These are phyloP conservation scores for Caiman crocodilus DNA, from an alignment of 2,797 vertebrate genomes.

Conservation along the genomic window DNA sequence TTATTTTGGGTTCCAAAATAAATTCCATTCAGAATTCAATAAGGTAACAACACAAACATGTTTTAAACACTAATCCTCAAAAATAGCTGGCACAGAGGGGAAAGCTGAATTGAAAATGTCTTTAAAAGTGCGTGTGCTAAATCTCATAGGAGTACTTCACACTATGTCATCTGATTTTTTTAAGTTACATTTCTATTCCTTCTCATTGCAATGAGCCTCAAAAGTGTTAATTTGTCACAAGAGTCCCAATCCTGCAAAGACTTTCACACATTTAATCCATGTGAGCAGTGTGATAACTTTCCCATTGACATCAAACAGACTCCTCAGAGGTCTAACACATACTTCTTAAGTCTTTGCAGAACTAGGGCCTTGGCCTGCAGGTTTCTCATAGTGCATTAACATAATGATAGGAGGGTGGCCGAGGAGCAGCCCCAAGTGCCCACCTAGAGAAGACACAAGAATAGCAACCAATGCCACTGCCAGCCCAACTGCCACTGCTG, in stretches of 20 bases:
- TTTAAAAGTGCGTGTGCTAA: not conserved
- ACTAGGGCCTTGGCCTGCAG: not conserved
- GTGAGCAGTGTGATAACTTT: not conserved
- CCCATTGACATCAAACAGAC: not conserved
- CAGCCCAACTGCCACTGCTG: no score
- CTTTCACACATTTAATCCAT: fast-evolving
- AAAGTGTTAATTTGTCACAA: not conserved
- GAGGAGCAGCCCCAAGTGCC: no score
- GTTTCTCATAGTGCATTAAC: not conserved
- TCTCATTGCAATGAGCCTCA: not conserved
- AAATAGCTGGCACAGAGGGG: not conserved
- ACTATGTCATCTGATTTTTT: not conserved
- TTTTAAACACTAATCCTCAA: not conserved
- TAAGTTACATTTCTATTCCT: not conserved
- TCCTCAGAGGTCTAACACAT: not conserved
- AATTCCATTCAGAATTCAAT: not conserved
- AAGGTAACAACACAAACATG: not conserved
- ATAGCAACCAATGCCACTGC: no score
- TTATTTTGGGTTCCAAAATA: slow-evolving; percentile 8
- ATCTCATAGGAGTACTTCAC: not conserved
- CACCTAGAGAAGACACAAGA: no score
- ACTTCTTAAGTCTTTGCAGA: not conserved
- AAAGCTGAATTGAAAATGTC: not conserved
- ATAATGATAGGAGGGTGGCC: not conserved
- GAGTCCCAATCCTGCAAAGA: not conserved